Evolutionary conservation across 1,140 invertebrate species (phyloP).

Genomic region (Brachystomella parvula): DNA sequence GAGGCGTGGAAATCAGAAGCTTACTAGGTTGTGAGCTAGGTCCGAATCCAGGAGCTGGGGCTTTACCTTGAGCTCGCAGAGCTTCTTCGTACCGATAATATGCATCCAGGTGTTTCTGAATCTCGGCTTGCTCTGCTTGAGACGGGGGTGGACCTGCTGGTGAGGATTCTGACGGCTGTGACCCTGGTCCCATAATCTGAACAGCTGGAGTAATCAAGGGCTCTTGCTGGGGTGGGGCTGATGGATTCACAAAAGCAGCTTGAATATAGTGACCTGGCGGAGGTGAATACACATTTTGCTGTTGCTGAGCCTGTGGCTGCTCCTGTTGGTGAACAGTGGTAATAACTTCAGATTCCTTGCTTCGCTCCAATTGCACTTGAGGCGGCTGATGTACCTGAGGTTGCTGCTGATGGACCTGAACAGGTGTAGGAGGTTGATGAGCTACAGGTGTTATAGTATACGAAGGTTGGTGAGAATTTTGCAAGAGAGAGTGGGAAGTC

Average conservation of each 20-base stretch:
- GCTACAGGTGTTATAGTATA: not conserved
- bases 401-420: not conserved
- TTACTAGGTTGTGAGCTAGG: not conserved
- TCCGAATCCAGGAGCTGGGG: not conserved
- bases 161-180: no score
- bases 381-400: not conserved
- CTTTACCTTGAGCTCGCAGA: not conserved
- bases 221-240: not conserved
- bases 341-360: no score
- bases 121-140: not conserved
- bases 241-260: slow-evolving; percentile 3
- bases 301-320: not conserved
- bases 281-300: not conserved
- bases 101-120: not conserved
- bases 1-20: not conserved
- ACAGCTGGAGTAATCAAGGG: not conserved
- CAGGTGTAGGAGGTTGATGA: not conserved
- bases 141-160: not conserved
- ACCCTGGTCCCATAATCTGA: slow-evolving; percentile 3
- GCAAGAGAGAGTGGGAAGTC: not conserved
- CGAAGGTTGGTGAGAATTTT: not conserved
- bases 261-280: slow-evolving; percentile 1
- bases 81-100: not conserved
- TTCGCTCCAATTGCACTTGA: no score
- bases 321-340: no score